Base-by-base conservation (phyloP, 2,888 invertebrate genomes). In the Cylindroiulus punctatus region DNA sequence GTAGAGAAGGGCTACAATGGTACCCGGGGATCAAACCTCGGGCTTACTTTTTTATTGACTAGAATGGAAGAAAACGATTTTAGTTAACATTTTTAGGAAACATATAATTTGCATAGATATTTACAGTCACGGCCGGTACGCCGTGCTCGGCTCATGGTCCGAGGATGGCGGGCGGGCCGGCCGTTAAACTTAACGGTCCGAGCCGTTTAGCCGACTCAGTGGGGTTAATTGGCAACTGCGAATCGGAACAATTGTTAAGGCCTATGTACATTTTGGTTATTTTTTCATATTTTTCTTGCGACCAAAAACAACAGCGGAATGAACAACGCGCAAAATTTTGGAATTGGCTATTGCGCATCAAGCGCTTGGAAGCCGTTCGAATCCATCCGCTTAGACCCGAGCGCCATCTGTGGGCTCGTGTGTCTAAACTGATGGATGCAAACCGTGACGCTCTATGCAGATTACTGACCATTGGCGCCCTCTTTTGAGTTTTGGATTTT, bases 81-180 rank as follows among this genome's bases (percentile, higher is more conserved):
- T 65, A 65, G 65, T 65, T 65, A 65, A 65, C 65, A 26, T 65
- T 65, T 19, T 10, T 36, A 36, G 65, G 65, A 65, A 65, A 65
- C 65, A 65, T 26, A n/a, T n/a, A 65, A 26, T 65, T 65, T 65
- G 65, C 65, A 65, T 65, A 65, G 65, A 65, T 65, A 65, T 65
- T 26, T 65, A 65, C 65, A 65, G 65, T 65, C 8, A 10, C 26
- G 22, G 65, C 65, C 26, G 22, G 0, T 65, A 26, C 65, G 10
- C 26, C 65, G n/a, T 26, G 8, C n/a, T 5, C 19, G 3, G n/a
- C 5, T 52, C n/a, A 5, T 14, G 14, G 3, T 4, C 44, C 14
- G 52, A 4, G 52, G n/a, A 52, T n/a, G 14, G n/a, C n/a, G 47
- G 17, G 17, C 14, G 14, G n/a, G 7, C 4, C 65, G 1, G 26